Percentiles rank a stretch among this genome's conserved stretches.
These are phyloP conservation scores for Pristiophorus japonicus DNA, from an alignment of 2,113 vertebrate species.

Conservation along the genomic window DNA sequence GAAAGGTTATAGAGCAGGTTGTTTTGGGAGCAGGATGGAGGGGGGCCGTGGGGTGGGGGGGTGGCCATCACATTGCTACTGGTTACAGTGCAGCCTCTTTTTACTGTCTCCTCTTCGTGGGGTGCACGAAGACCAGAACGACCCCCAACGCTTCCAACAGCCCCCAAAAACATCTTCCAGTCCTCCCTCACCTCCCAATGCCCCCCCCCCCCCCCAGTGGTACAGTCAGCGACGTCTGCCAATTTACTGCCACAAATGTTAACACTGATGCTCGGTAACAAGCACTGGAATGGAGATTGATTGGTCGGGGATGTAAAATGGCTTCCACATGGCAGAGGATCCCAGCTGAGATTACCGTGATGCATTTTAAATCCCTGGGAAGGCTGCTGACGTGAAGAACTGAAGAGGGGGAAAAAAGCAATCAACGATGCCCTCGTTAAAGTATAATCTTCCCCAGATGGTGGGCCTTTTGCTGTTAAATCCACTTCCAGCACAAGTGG, in stretches of 20 bases:
- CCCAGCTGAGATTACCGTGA: constrained; percentile 10
- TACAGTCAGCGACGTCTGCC: not conserved
- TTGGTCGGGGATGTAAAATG: not conserved
- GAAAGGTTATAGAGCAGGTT: not conserved
- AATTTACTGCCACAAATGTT: not conserved
- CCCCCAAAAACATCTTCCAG: not conserved
- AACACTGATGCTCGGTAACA: not conserved
- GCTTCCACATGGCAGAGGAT: not conserved
- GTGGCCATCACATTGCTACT: too few relatives aligned
- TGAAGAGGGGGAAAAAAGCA: not conserved
- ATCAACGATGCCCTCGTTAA: not conserved
- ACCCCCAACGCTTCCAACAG: not conserved
- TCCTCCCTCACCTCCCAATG: too few relatives aligned
- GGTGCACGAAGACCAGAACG: not conserved
- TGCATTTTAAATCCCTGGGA: constrained; percentile 20
- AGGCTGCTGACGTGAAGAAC: constrained; percentile 1
- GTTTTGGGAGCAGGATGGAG: not conserved
- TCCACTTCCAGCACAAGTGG: not conserved
- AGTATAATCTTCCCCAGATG: constrained; percentile 19
- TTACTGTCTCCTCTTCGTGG: not conserved
- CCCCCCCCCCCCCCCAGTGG: not conserved
- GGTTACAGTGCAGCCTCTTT: too few relatives aligned
- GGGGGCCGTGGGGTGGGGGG: not conserved
- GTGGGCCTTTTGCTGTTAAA: constrained; percentile 14
- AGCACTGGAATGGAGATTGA: not conserved